Conservation (phyloP, 2,113 vertebrate genomes). For the Coregonus clupeaformis region DNA sequence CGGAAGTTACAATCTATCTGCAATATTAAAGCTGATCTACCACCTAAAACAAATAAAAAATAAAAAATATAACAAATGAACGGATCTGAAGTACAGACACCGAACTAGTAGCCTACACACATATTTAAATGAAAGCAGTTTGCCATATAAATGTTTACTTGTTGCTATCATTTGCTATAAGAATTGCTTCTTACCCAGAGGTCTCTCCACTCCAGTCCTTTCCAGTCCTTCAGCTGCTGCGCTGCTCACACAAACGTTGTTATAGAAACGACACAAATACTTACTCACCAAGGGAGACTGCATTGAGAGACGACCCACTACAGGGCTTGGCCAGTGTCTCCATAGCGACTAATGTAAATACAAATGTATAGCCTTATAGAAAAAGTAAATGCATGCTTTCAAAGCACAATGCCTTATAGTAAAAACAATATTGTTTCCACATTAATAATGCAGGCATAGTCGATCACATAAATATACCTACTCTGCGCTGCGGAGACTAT, state of each 20-base stretch:
- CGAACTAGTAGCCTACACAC: no score
- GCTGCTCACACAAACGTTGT: constrained; percentile 6
- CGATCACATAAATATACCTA: no score
- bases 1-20: no score
- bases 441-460: background rate
- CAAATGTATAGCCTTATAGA: background rate
- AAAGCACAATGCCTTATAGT: background rate
- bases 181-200: background rate
- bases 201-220: background rate
- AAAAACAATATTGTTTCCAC: background rate
- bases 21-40: no score
- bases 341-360: background rate
- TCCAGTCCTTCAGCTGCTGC: background rate
- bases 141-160: no score
- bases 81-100: no score
- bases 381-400: background rate
- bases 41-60: no score
- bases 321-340: background rate
- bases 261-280: constrained; percentile 17
- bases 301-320: background rate
- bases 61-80: no score
- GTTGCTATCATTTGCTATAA: background rate
- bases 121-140: no score
- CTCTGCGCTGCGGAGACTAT: no score
- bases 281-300: background rate